These are phyloP conservation scores for Benitochromis conjunctus DNA, from an alignment of 2,113 vertebrate species.

Conservation along the genomic window DNA sequence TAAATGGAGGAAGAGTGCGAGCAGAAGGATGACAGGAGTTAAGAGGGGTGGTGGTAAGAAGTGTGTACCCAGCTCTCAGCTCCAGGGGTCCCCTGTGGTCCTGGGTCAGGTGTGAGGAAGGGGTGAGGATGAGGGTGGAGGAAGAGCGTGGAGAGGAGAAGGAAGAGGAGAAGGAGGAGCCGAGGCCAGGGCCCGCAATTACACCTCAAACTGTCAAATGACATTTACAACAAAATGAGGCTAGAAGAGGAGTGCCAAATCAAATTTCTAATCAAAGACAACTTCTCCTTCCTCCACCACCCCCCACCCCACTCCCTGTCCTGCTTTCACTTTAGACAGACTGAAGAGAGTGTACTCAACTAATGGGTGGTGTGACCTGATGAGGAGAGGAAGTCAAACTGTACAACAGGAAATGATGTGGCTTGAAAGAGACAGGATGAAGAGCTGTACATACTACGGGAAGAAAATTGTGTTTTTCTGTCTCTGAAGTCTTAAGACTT, in stretches of 20 bases:
- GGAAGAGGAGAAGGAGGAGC: slow-evolving; percentile 25
- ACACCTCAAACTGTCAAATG: slow-evolving; percentile 89
- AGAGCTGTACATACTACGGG: neutral
- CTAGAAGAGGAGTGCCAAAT: neutral
- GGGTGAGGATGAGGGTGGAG: slow-evolving; percentile 68
- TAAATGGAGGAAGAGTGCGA: slow-evolving; percentile 50
- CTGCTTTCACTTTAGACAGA: neutral
- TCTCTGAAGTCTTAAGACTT: neutral
- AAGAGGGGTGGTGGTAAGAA: neutral
- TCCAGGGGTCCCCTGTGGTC: slow-evolving; percentile 81
- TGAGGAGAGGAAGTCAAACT: slow-evolving; percentile 16
- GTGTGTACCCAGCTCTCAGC: slow-evolving; percentile 79
- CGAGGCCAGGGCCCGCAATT: slow-evolving; percentile 53
- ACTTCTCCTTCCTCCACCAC: neutral
- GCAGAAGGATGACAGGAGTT: slow-evolving; percentile 58
- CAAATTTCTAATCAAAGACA: neutral
- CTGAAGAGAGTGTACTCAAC: neutral
- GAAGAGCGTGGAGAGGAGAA: slow-evolving; percentile 17
- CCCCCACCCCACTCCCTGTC: no score
- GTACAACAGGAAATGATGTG: slow-evolving; percentile 34
- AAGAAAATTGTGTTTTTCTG: neutral
- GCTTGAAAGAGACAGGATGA: slow-evolving; percentile 1
- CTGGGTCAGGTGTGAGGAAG: slow-evolving; percentile 78
- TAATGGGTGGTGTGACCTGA: slow-evolving; percentile 19
- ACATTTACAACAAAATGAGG: slow-evolving; percentile 74